Evolutionary conservation across 2,888 invertebrate species (phyloP).

Genomic region (Tillus elongatus): DNA sequence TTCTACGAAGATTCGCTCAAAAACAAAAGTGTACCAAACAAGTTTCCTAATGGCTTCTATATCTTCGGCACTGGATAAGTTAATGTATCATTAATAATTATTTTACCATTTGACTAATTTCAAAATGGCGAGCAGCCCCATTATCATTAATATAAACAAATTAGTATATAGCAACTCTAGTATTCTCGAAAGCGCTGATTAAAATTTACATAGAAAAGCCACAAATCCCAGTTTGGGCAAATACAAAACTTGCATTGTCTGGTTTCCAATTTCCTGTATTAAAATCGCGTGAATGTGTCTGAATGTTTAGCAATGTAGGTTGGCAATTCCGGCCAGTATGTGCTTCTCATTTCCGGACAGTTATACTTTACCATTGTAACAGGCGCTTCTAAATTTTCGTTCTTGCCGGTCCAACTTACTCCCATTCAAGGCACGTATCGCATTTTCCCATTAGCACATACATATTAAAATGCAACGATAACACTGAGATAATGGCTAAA

Average conservation of each 20-base stretch:
- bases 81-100: too few relatives aligned
- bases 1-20: too few relatives aligned
- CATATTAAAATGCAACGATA: slow-evolving; percentile 35
- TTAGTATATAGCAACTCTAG: too few relatives aligned
- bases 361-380: slow-evolving; percentile 30
- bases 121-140: too few relatives aligned
- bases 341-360: slow-evolving; percentile 36
- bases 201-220: slow-evolving; percentile 25
- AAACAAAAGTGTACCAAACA: too few relatives aligned
- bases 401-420: slow-evolving; percentile 16
- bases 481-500: slow-evolving; percentile 31
- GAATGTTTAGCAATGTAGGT: slow-evolving; percentile 22
- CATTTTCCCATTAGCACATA: slow-evolving; percentile 32
- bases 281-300: slow-evolving; percentile 22
- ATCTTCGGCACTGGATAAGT: too few relatives aligned
- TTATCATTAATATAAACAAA: too few relatives aligned
- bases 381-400: slow-evolving; percentile 29
- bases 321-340: slow-evolving; percentile 29
- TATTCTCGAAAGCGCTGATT: too few relatives aligned
- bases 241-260: slow-evolving; percentile 1
- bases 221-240: slow-evolving; percentile 22
- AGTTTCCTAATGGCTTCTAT: too few relatives aligned
- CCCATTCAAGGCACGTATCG: slow-evolving; percentile 33
- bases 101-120: too few relatives aligned
- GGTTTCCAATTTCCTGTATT: neutral